Conservation (phyloP, 2,113 vertebrate species). For the Microtus oregoni region DNA sequence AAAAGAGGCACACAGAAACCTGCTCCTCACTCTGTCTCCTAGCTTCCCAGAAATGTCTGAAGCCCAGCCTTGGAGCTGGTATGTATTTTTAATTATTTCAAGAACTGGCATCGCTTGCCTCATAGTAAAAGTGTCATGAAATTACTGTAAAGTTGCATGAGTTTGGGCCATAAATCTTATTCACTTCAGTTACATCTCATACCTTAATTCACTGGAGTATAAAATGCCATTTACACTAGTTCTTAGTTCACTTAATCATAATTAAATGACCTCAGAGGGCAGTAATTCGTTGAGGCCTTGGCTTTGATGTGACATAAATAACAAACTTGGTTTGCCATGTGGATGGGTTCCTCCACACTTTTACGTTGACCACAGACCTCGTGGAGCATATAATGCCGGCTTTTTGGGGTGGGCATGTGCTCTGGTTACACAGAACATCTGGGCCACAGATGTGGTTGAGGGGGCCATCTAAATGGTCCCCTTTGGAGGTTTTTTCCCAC, state of each 20-base stretch:
- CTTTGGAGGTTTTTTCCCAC: slow-evolving; percentile 83
- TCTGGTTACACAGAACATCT: slow-evolving; percentile 87
- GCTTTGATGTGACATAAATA: slow-evolving; percentile 90
- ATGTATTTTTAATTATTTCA: slow-evolving; percentile 86
- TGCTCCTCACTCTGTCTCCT: slow-evolving; percentile 70
- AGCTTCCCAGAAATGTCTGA: slow-evolving; percentile 76
- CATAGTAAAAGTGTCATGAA: slow-evolving; percentile 85
- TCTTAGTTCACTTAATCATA: slow-evolving; percentile 89
- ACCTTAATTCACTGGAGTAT: slow-evolving; percentile 88
- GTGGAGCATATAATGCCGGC: slow-evolving; percentile 81
- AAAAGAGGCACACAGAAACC: slow-evolving; percentile 74
- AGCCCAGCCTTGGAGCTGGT: slow-evolving; percentile 75
- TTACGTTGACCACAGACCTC: slow-evolving; percentile 81
- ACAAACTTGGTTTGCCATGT: slow-evolving; percentile 85
- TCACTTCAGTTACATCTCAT: slow-evolving; percentile 87
- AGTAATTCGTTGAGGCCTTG: slow-evolving; percentile 85
- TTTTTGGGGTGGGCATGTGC: slow-evolving; percentile 84
- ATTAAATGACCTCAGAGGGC: slow-evolving; percentile 88
- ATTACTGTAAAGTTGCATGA: slow-evolving; percentile 88
- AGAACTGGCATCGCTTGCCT: slow-evolving; percentile 82
- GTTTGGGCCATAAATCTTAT: slow-evolving; percentile 87
- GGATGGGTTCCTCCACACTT: slow-evolving; percentile 82
- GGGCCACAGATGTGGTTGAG: slow-evolving; percentile 88
- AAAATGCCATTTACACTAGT: slow-evolving; percentile 87
- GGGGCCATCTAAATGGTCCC: slow-evolving; percentile 80